Evolutionary conservation across 2,888 invertebrate species (phyloP), one percentile per base, ranked within the genome.

Genomic region (Nephrotoma flavescens): DNA sequence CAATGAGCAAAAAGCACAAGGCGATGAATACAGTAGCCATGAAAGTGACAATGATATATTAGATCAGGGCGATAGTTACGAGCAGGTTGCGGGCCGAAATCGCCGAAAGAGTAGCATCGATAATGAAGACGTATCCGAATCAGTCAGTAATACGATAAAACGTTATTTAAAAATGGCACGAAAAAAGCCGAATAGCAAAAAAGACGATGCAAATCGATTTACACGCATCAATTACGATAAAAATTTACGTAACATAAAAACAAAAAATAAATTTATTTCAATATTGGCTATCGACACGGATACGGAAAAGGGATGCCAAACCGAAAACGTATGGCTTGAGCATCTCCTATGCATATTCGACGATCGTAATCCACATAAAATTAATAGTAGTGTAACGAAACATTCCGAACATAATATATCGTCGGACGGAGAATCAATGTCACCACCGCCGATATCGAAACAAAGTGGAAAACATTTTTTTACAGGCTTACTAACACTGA

Each of bases 221-320:
- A 97, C 97, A 90, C 94, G 97, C 0, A 96, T 97, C 31, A 97
- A 97, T 90, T 97, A 97, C 89, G 97, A 97, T 89, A 93, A 96
- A 87, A 97, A 96, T 90, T 92, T 97, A 87, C 92, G 97, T 42
- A 96, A 97, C 88, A 97, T 97, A 87, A 96, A 96, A 89, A 95
- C 96, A 0, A 71, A 71, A 71, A 71, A 71, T 31, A 95, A 95
- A 89, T 94, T 95, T 86, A 94, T 94, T 90, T 94, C 95, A 12
- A 95, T 95, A 86, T 94, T 94, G 0, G 95, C 96, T 31, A 96
- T 96, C 89, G 96, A 96, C 88, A 85, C 85, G 11, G 44, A 85
- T 6, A 19, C 19, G 15, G 42, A 42, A 9, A 96, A 95, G 89
- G 95, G 95, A 83, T 94, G 94, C 89, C 95, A 95, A 90, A 95